Evolutionary conservation across 2,888 invertebrate genomes (phyloP).

Genomic region (Eristalis intricaria): DNA sequence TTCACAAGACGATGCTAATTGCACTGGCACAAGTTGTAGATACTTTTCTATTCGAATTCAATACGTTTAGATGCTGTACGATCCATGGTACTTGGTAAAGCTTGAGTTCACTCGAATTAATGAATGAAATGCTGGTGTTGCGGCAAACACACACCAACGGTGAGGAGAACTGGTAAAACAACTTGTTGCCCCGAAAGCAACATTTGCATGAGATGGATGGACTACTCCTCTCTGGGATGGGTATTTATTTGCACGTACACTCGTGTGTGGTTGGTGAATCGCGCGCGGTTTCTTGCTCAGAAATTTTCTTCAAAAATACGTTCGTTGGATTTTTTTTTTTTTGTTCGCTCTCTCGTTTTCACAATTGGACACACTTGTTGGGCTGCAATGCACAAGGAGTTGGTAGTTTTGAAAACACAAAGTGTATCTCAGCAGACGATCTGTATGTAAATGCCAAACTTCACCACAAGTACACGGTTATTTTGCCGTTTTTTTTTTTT

Average conservation of each 20-base stretch:
- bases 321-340: not conserved
- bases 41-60: conserved; percentile 77
- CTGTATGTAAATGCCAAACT: not conserved
- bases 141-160: conserved; percentile 28
- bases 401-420: conserved; percentile 35
- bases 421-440: conserved; percentile 49
- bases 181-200: conserved; percentile 63
- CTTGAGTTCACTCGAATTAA: conserved; percentile 21
- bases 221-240: not conserved
- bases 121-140: conserved; percentile 56
- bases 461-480: not conserved
- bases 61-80: conserved; percentile 76
- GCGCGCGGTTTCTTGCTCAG: not conserved
- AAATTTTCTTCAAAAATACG: not conserved
- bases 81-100: conserved; percentile 67
- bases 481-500: not conserved
- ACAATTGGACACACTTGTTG: conserved; percentile 65
- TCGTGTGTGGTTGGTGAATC: not conserved
- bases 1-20: conserved; percentile 13
- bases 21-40: conserved; percentile 75
- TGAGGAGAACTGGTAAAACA: conserved; percentile 64
- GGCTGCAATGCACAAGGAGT: conserved; percentile 21
- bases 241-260: not conserved
- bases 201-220: conserved; percentile 49
- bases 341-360: too few species aligned